Evolutionary conservation across 2,113 vertebrate genomes (phyloP), one percentile per base, ranked within the genome.

Genomic region (Phocoena sinus): DNA sequence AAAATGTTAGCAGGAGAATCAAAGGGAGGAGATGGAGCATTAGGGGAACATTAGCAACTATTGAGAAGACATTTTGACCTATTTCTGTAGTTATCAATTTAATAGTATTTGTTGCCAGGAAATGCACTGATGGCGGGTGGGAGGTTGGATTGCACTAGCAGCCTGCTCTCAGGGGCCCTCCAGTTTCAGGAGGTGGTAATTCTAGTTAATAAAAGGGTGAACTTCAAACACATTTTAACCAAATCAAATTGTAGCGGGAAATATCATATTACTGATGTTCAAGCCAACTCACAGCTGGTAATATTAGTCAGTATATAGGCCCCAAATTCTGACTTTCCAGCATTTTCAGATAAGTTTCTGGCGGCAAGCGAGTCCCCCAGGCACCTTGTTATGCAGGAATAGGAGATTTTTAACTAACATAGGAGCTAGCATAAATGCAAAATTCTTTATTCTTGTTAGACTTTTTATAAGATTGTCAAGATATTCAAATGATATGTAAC

Each of bases 201-300:
- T 98, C 96, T 95, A 94, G 97, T 98, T 98, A 98, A 98, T 98
- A 97, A 95, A 98, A 97, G 97, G 97, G 97, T 96, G 94, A 96
- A 97, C 96, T 97, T 98, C 97, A 98, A 97, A 98, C 96, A 97
- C 95, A 88, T 96, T 95, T 97, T 98, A 98, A 97, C 97, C 94
- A 97, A 97, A 98, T 98, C 97, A 98, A 96, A 97, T 97, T 98
- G 97, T 98, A 97, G 96, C 8, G 36, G 96, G 97, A 98, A 98
- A 97, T 98, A 98, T 97, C 92, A 17, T 95, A 92, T 98, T 97
- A 96, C 97, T 95, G 96, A 96, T 97, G 92, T 97, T 97, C 94
- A 89, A 94, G 87, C 96, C 13, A 87, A 90, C 89, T 94, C 96
- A 95, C 97, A 97, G 97, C 98, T 97, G 98, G 97, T 96, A 98